Evolutionary conservation across 2,113 vertebrate species (phyloP).

Genomic region (Geococcyx californianus): DNA sequence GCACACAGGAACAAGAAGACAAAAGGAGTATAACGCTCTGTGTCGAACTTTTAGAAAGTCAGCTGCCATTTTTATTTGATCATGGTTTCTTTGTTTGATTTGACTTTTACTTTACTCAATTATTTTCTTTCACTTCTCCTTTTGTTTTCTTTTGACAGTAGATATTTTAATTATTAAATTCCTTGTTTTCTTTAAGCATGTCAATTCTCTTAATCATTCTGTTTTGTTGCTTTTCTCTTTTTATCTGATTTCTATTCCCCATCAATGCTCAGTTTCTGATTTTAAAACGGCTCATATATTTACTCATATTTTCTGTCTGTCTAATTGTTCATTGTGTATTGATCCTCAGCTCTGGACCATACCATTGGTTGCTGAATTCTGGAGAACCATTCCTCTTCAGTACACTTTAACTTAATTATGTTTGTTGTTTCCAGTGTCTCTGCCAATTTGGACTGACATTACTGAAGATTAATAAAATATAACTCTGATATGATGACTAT

Average conservation of each 20-base stretch:
- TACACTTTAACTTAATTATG: background rate
- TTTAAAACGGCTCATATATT: conserved; percentile 42
- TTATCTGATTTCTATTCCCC: conserved; percentile 33
- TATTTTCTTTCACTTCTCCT: background rate
- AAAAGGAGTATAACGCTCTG: background rate
- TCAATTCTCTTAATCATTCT: conserved; percentile 65
- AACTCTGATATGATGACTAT: background rate
- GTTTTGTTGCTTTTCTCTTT: conserved; percentile 44
- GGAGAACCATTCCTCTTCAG: background rate
- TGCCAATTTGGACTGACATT: background rate
- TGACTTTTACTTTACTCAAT: conserved; percentile 50
- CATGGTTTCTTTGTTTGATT: conserved; percentile 55
- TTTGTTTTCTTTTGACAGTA: conserved; percentile 12
- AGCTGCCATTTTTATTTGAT: conserved; percentile 63
- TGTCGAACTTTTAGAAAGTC: conserved; percentile 59
- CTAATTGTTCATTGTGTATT: background rate
- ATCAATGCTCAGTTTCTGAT: conserved; percentile 36
- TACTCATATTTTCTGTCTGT: background rate
- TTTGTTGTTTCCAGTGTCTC: background rate
- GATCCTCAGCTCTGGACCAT: background rate
- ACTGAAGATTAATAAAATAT: background rate
- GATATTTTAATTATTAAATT: conserved; percentile 67
- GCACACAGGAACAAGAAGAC: conserved; percentile 2
- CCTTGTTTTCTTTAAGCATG: conserved; percentile 55
- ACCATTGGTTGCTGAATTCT: background rate